These are phyloP conservation scores for Dipodomys merriami DNA, from an alignment of 2,113 vertebrate genomes.

Conservation along the genomic window DNA sequence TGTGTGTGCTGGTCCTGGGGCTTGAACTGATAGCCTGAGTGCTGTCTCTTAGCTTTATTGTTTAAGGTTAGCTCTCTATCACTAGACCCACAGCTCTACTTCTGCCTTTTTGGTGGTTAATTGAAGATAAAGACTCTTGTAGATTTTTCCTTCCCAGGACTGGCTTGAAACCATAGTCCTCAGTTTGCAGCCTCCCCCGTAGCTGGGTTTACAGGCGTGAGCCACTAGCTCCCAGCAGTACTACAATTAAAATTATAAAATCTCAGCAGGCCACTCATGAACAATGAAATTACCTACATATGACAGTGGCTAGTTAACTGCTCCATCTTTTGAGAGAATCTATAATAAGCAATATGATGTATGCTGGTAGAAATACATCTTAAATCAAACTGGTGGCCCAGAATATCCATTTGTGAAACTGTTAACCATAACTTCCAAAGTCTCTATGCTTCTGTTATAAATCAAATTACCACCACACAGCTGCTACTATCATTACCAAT, in stretches of 20 bases:
- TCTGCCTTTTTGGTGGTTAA: too few species aligned
- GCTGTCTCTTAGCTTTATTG: too few species aligned
- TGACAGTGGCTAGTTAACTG: constrained; percentile 30
- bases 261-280: constrained; percentile 37
- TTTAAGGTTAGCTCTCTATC: too few species aligned
- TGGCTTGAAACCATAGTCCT: too few species aligned
- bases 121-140: too few species aligned
- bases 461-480: constrained; percentile 60
- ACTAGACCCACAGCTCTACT: too few species aligned
- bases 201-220: too few species aligned
- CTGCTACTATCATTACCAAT: constrained; percentile 38
- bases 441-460: constrained; percentile 40
- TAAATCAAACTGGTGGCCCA: constrained; percentile 2
- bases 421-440: neutral
- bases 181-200: too few species aligned
- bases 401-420: constrained; percentile 18
- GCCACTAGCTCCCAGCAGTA: neutral
- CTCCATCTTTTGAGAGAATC: constrained; percentile 7
- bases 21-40: too few species aligned
- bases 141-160: too few species aligned
- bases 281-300: constrained; percentile 42
- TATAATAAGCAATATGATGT: constrained; percentile 37
- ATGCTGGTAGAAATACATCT: neutral
- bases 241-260: constrained; percentile 52
- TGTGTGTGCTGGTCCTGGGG: too few species aligned